Conservation (phyloP, 2,888 invertebrate species). For the Raillietiella orientalis region DNA sequence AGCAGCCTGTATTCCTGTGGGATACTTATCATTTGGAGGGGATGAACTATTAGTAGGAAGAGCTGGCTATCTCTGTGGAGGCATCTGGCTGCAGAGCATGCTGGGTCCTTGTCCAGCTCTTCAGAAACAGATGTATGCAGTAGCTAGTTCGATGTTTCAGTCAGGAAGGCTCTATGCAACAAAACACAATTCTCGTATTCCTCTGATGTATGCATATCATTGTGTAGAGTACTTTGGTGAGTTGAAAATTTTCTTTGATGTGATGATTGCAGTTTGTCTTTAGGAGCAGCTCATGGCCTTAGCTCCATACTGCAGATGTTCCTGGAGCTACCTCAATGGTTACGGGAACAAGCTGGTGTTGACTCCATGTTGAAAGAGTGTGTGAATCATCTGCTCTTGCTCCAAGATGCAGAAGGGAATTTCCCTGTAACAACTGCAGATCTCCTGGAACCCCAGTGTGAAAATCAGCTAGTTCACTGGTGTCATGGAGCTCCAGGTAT, state of each 20-base stretch:
- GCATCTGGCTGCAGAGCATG: constrained; percentile 25
- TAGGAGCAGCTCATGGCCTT: constrained; percentile 24
- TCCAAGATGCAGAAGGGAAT: constrained; percentile 36
- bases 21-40: constrained; percentile 19
- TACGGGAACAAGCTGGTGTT: constrained; percentile 18
- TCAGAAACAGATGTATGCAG: constrained; percentile 18
- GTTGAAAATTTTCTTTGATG: constrained; percentile 8
- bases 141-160: constrained; percentile 30
- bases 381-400: constrained; percentile 26
- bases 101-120: constrained; percentile 7
- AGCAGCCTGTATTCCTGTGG: constrained; percentile 17
- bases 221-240: constrained; percentile 35
- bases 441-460: constrained; percentile 13
- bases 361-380: constrained; percentile 24
- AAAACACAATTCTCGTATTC: constrained; percentile 21
- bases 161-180: constrained; percentile 35
- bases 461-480: constrained; percentile 50
- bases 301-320: constrained; percentile 29
- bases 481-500: constrained; percentile 58
- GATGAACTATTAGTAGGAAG: constrained; percentile 61
- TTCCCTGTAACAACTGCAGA: constrained; percentile 37
- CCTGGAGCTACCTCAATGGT: constrained; percentile 22
- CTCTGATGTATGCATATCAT: constrained; percentile 46
- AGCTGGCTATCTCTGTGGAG: constrained; percentile 45
- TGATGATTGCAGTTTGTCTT: constrained; percentile 9